Evolutionary conservation across 1,140 invertebrate species (phyloP), one percentile per base, ranked within the genome.

Genomic region (Camponotus floridanus): DNA sequence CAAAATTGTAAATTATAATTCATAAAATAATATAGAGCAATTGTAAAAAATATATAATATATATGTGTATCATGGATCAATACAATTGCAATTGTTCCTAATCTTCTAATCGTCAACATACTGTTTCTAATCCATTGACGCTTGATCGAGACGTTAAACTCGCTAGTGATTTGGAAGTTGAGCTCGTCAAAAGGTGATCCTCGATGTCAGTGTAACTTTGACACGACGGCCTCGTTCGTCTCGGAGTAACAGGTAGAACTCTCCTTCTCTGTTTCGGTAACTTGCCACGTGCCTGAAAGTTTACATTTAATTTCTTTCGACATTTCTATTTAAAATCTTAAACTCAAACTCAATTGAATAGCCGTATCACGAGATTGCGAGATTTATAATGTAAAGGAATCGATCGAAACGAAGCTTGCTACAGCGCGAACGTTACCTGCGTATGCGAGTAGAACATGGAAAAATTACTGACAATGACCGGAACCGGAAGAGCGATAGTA

Each of bases 381-480:
- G 48, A 45, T 48, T 74, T 55, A 26, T 6, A n/a, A 36, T 6
- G 26, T 15, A 57, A 61, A 21, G 21, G 76, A 45, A 51, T 51
- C 18, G 48, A 4, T 51, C 26, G 26, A 51, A 51, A 18, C 13
- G 13, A 18, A 3, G 13, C 48, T 51, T 51, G 15, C 18, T 51
- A 18, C 26, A 73, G 42, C 5, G 33, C 61, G 59, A 55, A 86
- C 85, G 26, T 26, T 26, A 91, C 97, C 96, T 97, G 97, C 4
- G 98, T 98, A 92, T 99, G 98, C 1, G 98, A 98, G 93, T 99
- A 99, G 94, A 98, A 98, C 97, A 98, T 98, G 33, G 97, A 98
- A 95, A 99, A 99, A 95, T 99, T 99, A 90, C 97, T 98, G 78
- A 99, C 98, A 86, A 99, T 99, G 90, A 99, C 98, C 5, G 98